These are phyloP conservation scores for Alfaro cultratus DNA, from an alignment of 2,797 vertebrate species.

Conservation along the genomic window DNA sequence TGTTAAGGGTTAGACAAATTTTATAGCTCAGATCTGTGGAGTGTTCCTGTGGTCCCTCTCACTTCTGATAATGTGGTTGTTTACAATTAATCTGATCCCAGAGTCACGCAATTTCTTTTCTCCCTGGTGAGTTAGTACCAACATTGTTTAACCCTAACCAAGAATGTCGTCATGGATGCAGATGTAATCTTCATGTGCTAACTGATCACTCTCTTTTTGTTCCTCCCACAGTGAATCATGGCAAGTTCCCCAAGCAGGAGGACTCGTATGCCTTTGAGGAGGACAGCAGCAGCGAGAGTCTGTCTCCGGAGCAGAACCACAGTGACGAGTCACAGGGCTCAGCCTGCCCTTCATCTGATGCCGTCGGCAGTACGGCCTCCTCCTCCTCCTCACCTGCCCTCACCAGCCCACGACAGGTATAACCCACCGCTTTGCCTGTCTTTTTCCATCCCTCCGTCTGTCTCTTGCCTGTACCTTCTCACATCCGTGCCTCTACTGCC, in stretches of 20 bases:
- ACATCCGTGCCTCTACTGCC: conserved; percentile 42
- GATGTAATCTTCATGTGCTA: background rate
- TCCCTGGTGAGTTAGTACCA: background rate
- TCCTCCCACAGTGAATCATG: conserved; percentile 83
- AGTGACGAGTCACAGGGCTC: conserved; percentile 88
- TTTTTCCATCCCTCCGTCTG: background rate
- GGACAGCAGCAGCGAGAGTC: conserved; percentile 93
- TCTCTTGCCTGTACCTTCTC: background rate
- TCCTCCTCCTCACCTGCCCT: conserved; percentile 75
- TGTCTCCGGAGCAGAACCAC: conserved; percentile 90
- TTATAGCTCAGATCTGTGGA: background rate
- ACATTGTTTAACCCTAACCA: background rate
- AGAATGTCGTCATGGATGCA: background rate
- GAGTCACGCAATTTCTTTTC: background rate
- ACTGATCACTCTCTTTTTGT: conserved; percentile 17
- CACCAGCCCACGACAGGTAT: conserved; percentile 82
- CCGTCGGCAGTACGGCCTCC: conserved; percentile 75
- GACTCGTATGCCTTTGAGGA: conserved; percentile 95
- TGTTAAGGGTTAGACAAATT: background rate
- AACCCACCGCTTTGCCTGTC: background rate
- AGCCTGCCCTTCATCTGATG: conserved; percentile 77
- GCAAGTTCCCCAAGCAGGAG: conserved; percentile 86
- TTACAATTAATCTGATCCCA: background rate
- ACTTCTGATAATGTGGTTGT: background rate
- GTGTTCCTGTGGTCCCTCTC: background rate